A percentile compares a stretch with the other conserved stretches of the same genome.
These are phyloP conservation scores for Boloria selene DNA, from an alignment of 2,888 invertebrate genomes.

Conservation along the genomic window DNA sequence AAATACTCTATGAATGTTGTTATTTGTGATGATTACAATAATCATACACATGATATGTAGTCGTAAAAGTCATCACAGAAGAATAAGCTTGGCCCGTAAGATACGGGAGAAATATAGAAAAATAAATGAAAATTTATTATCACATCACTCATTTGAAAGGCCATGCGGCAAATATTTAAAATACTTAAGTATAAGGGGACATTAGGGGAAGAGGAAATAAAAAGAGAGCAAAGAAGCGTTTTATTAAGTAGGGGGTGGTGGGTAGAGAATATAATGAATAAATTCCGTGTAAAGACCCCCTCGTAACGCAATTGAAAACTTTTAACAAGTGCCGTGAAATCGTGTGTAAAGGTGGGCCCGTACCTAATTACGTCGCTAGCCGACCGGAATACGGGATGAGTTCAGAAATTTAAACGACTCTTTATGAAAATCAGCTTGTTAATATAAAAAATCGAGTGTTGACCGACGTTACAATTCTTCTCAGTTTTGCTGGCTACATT, in stretches of 20 bases:
- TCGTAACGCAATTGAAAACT: conserved; percentile 81
- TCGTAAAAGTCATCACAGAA: conserved; percentile 2
- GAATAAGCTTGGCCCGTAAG: conserved; percentile 1
- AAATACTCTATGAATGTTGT: too few species aligned
- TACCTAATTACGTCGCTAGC: conserved; percentile 72
- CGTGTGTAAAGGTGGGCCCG: conserved; percentile 79
- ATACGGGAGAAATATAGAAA: conserved; percentile 24
- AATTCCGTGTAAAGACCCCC: conserved; percentile 76
- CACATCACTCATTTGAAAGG: conserved; percentile 73
- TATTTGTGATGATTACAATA: too few species aligned
- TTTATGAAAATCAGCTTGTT: conserved; percentile 71
- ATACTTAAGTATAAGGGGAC: conserved; percentile 70
- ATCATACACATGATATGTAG: too few species aligned
- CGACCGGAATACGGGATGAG: conserved; percentile 75
- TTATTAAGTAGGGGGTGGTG: conserved; percentile 72
- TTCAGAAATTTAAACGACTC: conserved; percentile 69
- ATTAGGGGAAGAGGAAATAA: conserved; percentile 53
- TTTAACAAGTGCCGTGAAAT: conserved; percentile 82
- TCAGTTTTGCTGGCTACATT: conserved; percentile 15
- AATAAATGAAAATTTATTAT: conserved; percentile 53
- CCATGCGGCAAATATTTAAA: conserved; percentile 78
- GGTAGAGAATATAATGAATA: conserved; percentile 78
- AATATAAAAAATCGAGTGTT: conserved; percentile 66
- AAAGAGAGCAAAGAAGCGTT: conserved; percentile 74
- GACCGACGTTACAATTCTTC: conserved; percentile 40